Conservation (phyloP, 2,888 invertebrate species). For the Gandaritis pyraliata region DNA sequence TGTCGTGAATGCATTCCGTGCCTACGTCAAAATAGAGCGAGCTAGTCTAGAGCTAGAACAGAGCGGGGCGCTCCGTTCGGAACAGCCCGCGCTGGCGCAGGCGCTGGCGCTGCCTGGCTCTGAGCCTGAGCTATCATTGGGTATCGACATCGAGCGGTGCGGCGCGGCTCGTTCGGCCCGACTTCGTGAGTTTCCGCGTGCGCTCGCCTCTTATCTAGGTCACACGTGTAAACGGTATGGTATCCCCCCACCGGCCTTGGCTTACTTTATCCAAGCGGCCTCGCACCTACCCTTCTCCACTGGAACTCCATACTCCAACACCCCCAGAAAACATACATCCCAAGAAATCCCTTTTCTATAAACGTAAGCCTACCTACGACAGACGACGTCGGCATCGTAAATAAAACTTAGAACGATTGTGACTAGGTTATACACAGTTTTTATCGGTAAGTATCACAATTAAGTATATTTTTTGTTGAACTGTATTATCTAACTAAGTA, state of each 20-base stretch:
- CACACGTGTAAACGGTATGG: slow-evolving; percentile 84
- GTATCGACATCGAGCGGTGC: slow-evolving; percentile 71
- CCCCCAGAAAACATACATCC: slow-evolving; percentile 34
- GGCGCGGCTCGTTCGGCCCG: slow-evolving; percentile 49
- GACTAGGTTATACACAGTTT: neutral
- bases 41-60: slow-evolving; percentile 41
- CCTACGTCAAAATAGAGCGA: slow-evolving; percentile 39
- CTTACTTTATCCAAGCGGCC: slow-evolving; percentile 78
- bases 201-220: slow-evolving; percentile 77
- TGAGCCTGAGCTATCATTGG: slow-evolving; percentile 43
- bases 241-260: slow-evolving; percentile 83
- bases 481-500: slow-evolving; percentile 11
- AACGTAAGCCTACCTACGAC: slow-evolving; percentile 8
- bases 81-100: neutral
- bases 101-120: neutral
- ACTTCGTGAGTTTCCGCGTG: slow-evolving; percentile 67
- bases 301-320: slow-evolving; percentile 41
- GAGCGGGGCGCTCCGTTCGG: slow-evolving; percentile 9
- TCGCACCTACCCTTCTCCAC: slow-evolving; percentile 73
- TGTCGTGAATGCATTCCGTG: slow-evolving; percentile 43
- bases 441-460: slow-evolving; percentile 6
- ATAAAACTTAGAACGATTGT: slow-evolving; percentile 6
- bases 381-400: slow-evolving; percentile 22
- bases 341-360: neutral
- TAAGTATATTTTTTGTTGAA: slow-evolving; percentile 17